Percentiles rank a stretch among this genome's conserved stretches.
Evolutionary conservation across 2,888 invertebrate genomes (phyloP).

Genomic region (Athalia rosae): DNA sequence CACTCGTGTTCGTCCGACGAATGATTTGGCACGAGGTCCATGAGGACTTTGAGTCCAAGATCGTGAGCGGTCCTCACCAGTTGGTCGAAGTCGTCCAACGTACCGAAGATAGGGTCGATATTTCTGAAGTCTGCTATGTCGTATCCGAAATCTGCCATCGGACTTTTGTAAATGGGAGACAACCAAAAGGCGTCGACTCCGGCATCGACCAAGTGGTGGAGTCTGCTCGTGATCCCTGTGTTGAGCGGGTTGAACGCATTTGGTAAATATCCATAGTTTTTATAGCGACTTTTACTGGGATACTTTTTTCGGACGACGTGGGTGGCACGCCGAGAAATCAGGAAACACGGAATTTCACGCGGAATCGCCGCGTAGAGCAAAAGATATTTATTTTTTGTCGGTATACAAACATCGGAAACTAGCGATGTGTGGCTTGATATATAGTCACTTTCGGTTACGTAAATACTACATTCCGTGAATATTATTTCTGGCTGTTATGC

Average conservation of each 20-base stretch:
- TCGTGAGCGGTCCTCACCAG: conserved; percentile 76
- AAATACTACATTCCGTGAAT: too few relatives aligned
- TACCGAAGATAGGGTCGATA: conserved; percentile 83
- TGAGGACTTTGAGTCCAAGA: conserved; percentile 72
- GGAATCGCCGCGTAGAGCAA: too few relatives aligned
- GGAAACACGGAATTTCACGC: too few relatives aligned
- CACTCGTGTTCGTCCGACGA: conserved; percentile 85
- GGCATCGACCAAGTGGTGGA: conserved; percentile 80
- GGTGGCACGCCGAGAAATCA: too few relatives aligned
- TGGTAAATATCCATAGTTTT: too few relatives aligned
- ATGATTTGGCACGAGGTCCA: conserved; percentile 84
- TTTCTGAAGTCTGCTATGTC: conserved; percentile 83
- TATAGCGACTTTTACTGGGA: too few relatives aligned
- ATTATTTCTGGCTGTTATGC: too few relatives aligned
- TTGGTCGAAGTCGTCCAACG: conserved; percentile 81
- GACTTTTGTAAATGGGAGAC: conserved; percentile 85
- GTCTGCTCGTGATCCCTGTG: conserved; percentile 77
- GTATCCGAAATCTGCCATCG: conserved; percentile 86
- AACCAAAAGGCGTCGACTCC: conserved; percentile 82
- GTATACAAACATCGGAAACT: too few relatives aligned
- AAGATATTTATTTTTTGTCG: too few relatives aligned
- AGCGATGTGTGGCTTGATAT: too few relatives aligned
- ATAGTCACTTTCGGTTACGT: too few relatives aligned
- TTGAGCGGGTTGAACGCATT: conserved; percentile 47
- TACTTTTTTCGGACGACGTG: too few relatives aligned